Conservation (phyloP, 2,113 vertebrate species). For the Eclectus roratus region DNA sequence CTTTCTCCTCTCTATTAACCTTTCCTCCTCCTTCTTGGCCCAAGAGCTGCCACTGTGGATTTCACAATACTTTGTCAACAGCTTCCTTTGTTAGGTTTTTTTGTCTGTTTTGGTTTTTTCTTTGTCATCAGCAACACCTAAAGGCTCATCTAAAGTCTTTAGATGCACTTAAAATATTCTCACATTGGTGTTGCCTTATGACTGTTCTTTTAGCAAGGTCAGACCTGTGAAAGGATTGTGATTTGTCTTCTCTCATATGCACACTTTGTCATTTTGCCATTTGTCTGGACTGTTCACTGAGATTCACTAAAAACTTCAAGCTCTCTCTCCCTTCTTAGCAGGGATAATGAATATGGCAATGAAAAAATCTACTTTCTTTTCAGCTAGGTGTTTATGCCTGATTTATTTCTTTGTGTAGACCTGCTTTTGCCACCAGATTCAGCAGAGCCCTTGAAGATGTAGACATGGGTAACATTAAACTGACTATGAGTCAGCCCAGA, state of each 20-base stretch:
- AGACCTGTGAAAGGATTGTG: not conserved
- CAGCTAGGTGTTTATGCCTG: not conserved
- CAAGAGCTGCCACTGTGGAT: not conserved
- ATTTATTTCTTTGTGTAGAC: not conserved
- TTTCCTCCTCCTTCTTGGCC: not conserved
- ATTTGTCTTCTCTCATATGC: not conserved
- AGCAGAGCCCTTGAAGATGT: not conserved
- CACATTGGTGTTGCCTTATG: not conserved
- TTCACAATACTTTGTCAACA: not conserved
- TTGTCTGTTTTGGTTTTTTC: not conserved
- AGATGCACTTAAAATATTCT: not conserved
- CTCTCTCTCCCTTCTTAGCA: not conserved
- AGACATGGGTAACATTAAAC: not conserved
- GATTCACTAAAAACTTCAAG: not conserved
- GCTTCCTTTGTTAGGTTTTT: not conserved
- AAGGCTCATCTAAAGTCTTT: not conserved
- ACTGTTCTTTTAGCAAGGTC: slow-evolving; percentile 19
- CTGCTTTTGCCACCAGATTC: not conserved
- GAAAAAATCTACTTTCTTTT: not conserved
- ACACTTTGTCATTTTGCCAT: not conserved
- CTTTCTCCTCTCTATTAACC: not conserved
- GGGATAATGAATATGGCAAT: not conserved
- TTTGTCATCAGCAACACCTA: not conserved
- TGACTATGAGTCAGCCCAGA: not conserved
- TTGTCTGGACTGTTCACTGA: not conserved